Conservation (phyloP, 2,888 invertebrate genomes). For the Mythimna albipuncta region DNA sequence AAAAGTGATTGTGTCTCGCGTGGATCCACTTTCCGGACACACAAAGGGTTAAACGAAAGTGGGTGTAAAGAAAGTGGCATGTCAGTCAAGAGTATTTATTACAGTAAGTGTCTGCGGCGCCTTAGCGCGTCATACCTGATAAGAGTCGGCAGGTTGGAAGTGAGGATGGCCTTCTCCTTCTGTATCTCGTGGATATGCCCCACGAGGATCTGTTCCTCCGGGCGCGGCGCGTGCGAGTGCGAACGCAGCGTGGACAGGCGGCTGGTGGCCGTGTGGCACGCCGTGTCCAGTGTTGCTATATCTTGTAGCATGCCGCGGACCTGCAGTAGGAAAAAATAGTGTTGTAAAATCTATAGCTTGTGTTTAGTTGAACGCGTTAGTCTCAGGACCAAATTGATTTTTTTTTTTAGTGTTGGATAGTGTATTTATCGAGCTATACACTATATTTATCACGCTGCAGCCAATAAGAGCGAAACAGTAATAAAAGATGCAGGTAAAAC, state of each 20-base stretch:
- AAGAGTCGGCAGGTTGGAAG: conserved; percentile 94
- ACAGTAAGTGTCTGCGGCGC: background rate
- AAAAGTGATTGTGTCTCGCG: no score
- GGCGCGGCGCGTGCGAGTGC: conserved; percentile 86
- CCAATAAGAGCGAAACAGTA: no score
- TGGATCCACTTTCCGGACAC: no score
- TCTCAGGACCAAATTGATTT: no score
- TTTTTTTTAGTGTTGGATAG: no score
- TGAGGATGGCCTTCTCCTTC: conserved; percentile 95
- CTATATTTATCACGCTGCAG: no score
- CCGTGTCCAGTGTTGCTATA: conserved; percentile 97
- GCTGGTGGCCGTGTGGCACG: conserved; percentile 95
- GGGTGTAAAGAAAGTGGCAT: background rate
- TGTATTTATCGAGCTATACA: no score
- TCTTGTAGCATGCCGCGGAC: conserved; percentile 96
- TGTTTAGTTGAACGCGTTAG: no score
- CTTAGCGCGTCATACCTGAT: conserved; percentile 82
- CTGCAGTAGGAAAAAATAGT: conserved; percentile 83
- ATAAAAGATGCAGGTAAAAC: no score
- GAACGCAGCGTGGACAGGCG: conserved; percentile 94
- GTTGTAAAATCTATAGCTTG: background rate
- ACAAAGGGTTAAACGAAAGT: no score
- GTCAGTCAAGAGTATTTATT: background rate
- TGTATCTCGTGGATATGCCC: conserved; percentile 95
- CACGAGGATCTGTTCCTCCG: conserved; percentile 94